These are phyloP conservation scores for Spicauda simplicius DNA, from an alignment of 2,888 invertebrate species.

Conservation along the genomic window DNA sequence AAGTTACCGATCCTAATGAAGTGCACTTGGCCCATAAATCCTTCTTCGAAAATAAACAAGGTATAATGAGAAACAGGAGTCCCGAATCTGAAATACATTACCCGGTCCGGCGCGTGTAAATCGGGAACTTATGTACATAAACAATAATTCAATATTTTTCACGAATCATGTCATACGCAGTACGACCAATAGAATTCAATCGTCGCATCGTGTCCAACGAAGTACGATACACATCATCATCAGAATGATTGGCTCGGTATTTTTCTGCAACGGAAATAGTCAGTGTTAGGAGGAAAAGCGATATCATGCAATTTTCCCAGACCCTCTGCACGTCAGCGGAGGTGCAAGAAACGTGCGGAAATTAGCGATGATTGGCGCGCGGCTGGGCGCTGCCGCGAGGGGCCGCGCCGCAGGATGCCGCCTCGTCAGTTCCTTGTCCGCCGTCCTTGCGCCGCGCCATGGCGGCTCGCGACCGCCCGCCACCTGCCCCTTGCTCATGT, in stretches of 20 bases:
- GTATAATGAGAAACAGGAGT: too few species aligned
- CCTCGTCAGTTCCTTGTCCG: conserved; percentile 13
- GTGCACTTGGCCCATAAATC: too few species aligned
- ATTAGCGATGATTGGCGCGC: conserved; percentile 22
- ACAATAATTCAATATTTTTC: not conserved
- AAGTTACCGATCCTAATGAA: too few species aligned
- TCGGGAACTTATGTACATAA: not conserved
- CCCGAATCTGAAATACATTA: too few species aligned
- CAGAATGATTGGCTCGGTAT: not conserved
- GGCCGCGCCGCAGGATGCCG: conserved; percentile 10
- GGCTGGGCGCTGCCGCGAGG: conserved; percentile 1
- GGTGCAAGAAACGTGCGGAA: conserved; percentile 20
- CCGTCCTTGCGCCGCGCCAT: conserved; percentile 12
- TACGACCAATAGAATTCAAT: not conserved
- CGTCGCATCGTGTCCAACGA: not conserved
- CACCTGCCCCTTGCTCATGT: too few species aligned
- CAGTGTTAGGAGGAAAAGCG: conserved; percentile 25
- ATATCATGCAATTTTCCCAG: conserved; percentile 28
- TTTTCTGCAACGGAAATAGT: conserved; percentile 5
- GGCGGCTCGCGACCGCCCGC: too few species aligned
- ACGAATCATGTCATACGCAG: not conserved
- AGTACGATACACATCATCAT: not conserved
- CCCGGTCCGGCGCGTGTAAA: not conserved
- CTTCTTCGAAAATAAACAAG: too few species aligned
- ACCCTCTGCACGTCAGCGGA: conserved; percentile 23